Conservation (phyloP, 2,888 invertebrate species). For the Philhelius pedissequus region DNA sequence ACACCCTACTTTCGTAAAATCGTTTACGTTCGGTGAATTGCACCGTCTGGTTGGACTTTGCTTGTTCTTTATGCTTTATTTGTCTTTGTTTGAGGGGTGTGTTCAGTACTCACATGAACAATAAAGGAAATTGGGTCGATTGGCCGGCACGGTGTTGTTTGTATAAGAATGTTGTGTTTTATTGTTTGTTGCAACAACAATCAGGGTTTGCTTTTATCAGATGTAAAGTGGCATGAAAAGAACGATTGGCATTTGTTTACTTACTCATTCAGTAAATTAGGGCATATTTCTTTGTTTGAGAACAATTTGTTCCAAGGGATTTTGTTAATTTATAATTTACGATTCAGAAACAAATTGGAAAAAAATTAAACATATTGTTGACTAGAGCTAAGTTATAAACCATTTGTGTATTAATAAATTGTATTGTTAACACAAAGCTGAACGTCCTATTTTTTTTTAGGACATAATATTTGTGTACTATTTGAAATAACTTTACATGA, state of each 20-base stretch:
- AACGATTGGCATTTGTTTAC: conserved; percentile 9
- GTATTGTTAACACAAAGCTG: too few relatives aligned
- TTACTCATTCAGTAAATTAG: conserved; percentile 23
- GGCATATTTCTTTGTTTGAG: too few relatives aligned
- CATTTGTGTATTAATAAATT: too few relatives aligned
- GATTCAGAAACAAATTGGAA: too few relatives aligned
- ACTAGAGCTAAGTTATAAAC: too few relatives aligned
- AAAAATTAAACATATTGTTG: too few relatives aligned
- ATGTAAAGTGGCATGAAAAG: conserved; percentile 14
- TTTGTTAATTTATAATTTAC: too few relatives aligned
- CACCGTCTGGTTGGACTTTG: neutral
- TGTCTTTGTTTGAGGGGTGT: conserved; percentile 28
- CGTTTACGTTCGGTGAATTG: neutral
- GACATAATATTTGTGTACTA: too few relatives aligned
- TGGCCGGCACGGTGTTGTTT: neutral
- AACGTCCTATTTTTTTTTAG: too few relatives aligned
- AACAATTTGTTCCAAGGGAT: too few relatives aligned
- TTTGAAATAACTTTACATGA: too few relatives aligned
- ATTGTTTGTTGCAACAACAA: neutral
- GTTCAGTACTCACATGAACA: neutral
- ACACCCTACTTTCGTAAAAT: neutral
- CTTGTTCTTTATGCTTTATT: conserved; percentile 31
- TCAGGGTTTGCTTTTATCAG: neutral
- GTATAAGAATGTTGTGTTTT: conserved; percentile 3
- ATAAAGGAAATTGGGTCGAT: conserved; percentile 46